Base-by-base conservation (phyloP, 2,888 invertebrate species). In the Leptopilina syphax region DNA sequence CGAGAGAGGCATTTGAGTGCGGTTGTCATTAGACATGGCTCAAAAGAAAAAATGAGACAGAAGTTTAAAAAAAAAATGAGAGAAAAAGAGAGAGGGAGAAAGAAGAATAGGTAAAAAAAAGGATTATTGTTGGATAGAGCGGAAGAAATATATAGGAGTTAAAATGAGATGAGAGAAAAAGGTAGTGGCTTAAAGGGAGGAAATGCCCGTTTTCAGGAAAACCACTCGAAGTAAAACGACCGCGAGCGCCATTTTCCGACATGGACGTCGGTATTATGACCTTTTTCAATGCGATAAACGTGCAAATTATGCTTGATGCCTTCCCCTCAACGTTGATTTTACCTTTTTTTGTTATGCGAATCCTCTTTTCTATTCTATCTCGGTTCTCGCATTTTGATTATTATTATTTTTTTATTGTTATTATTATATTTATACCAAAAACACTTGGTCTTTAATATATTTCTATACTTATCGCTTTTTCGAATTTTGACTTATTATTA, bases 241-340 rank as follows among this genome's bases (percentile, higher is more conserved):
- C 80, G 65, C 67, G 54, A 67, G 67, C 54, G 82, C 82, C 83
- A 83, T 82, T 81, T 81, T 81, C 79, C 65, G 80, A 67, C 77
- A 68, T 79, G n/a, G 27, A 44, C 44, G n/a, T 65, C 18, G 76
- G 47, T 79, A 79, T 81, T 82, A 82, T 81, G 82, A 82, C 80
- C 82, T 80, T 79, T 81, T 78, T 80, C 82, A 83, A 83, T 80
- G 86, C 88, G 88, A 88, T 88, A 88, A 88, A 88, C 86, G 88
- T 77, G 82, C 85, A 85, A 88, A 88, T 88, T 88, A 87, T 87
- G 85, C 82, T 86, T 86, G 86, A 88, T 88, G 85, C 86, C 84
- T 47, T 47, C 34, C 44, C 18, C 65, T 24, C 66, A n/a, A 24
- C 12, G 73, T 18, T 68, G 68, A 68, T 44, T 34, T 34, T 50